phyloP scores from a whole-genome alignment of 2,888 invertebrate genomes.

The Campaea margaritaria region DNA sequence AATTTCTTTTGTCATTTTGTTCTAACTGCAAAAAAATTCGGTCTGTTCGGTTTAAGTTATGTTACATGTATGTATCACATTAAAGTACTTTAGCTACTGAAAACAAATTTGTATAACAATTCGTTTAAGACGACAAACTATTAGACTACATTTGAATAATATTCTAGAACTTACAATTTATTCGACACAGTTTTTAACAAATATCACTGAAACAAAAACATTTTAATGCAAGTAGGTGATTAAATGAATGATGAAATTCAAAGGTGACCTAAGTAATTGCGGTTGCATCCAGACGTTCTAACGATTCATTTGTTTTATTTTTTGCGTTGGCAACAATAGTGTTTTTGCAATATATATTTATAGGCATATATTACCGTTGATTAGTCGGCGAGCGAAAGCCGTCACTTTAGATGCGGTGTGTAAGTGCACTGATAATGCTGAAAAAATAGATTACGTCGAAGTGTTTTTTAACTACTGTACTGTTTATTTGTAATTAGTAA shows the following conservation, averaged over 20 bases:
- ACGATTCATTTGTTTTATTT: slow-evolving; percentile 36
- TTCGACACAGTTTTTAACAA: slow-evolving; percentile 11
- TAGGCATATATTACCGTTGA: slow-evolving; percentile 26
- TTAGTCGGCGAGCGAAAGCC: slow-evolving; percentile 25
- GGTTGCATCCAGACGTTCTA: slow-evolving; percentile 39
- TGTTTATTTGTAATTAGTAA: not conserved
- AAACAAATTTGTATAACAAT: too few species aligned
- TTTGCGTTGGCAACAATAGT: slow-evolving; percentile 34
- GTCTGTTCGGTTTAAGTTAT: too few species aligned
- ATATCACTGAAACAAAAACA: slow-evolving; percentile 25
- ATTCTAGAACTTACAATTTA: slow-evolving; percentile 7
- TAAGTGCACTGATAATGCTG: slow-evolving; percentile 23
- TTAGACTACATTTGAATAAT: not conserved
- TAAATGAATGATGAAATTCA: slow-evolving; percentile 35
- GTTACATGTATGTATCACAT: too few species aligned
- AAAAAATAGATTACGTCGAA: too few species aligned
- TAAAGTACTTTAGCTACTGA: too few species aligned
- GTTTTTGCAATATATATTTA: slow-evolving; percentile 24
- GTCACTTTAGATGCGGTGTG: slow-evolving; percentile 31
- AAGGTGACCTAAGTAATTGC: slow-evolving; percentile 40
- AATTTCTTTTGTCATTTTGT: too few species aligned
- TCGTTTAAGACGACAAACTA: not conserved
- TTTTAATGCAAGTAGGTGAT: slow-evolving; percentile 27
- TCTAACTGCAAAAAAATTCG: too few species aligned
- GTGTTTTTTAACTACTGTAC: too few species aligned